Base-by-base conservation (phyloP, 2,113 vertebrate species). In the Prolemur simus region DNA sequence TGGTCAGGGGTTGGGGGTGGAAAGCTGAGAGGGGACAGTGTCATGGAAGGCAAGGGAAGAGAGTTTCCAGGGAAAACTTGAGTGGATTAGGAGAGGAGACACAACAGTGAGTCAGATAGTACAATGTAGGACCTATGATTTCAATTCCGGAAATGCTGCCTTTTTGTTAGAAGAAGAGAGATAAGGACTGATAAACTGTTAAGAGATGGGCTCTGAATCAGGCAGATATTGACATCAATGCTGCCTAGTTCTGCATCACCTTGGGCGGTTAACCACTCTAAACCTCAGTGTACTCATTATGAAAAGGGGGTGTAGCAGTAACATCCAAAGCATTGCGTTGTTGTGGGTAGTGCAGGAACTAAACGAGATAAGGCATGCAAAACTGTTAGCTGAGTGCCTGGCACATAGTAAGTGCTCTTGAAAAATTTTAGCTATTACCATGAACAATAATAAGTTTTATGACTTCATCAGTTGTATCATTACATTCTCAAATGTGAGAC, bases 31-130 rank as follows among this genome's bases (percentile, higher is more conserved):
- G 7, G 42, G 32, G 10, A 12, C 20, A 3, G 23, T 17, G 25
- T 49, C 3, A 37, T 18, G 12, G 45, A 54, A 76, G 94, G 47
- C 21, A 42, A 27, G 71, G n/a, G 56, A 29, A 39, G 15, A 52
- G 5, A 34, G 23, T 52, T 87, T 60, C 20, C 25, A n/a, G 64
- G 12, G 8, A 23, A 37, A 34, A 23, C 0, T 1, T 14, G 37
- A 34, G 4, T 18, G 4, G 29, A 11, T 23, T 37, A 37, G 37
- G 71, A 25, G 60, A 83, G 6, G 32, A n/a, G 6, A 12, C 3
- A 0, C 1, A 1, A 3, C 25, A 4, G 0, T 47, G 85, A 74
- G 10, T 74, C 76, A 34, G 6, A 5, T 32, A n/a, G 15, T 34
- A 0, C n/a, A 8, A 13, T 6, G 49, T 9, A 34, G 78, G 25